Percentiles rank a stretch among this genome's conserved stretches.
phyloP scores from a whole-genome alignment of 2,113 vertebrate species.

The Spilogale gracilis region DNA sequence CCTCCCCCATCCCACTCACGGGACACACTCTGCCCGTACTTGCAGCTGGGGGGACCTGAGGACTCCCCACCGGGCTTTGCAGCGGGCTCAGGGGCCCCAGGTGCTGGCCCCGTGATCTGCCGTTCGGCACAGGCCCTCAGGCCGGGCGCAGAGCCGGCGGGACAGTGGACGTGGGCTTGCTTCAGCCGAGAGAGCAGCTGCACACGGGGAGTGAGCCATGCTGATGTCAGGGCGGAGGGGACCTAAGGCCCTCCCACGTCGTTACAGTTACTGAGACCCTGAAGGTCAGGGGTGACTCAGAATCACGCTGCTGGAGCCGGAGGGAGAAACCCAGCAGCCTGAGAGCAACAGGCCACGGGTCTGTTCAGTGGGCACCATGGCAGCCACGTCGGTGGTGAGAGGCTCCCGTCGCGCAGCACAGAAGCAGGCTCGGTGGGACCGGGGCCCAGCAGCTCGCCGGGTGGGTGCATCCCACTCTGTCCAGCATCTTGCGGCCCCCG shows the following conservation, averaged over 20 bases:
- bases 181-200: fast-evolving
- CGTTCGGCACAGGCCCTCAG: background rate
- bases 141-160: background rate
- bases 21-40: background rate
- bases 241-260: background rate
- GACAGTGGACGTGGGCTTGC: background rate
- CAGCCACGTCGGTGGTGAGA: background rate
- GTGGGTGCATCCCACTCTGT: background rate
- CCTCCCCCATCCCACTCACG: background rate
- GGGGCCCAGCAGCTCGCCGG: background rate
- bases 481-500: background rate
- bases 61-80: background rate
- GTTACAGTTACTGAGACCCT: background rate
- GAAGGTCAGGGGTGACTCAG: background rate
- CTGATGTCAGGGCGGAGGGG: background rate
- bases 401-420: background rate
- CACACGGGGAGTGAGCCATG: background rate
- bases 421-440: background rate
- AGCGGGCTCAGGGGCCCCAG: background rate
- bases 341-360: background rate
- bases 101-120: background rate
- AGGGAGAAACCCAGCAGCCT: background rate
- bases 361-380: background rate
- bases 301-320: background rate
- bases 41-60: background rate